Percentiles rank a stretch among this genome's conserved stretches.
Conservation (phyloP, 2,888 invertebrate genomes). For the Anaspis maculata region DNA sequence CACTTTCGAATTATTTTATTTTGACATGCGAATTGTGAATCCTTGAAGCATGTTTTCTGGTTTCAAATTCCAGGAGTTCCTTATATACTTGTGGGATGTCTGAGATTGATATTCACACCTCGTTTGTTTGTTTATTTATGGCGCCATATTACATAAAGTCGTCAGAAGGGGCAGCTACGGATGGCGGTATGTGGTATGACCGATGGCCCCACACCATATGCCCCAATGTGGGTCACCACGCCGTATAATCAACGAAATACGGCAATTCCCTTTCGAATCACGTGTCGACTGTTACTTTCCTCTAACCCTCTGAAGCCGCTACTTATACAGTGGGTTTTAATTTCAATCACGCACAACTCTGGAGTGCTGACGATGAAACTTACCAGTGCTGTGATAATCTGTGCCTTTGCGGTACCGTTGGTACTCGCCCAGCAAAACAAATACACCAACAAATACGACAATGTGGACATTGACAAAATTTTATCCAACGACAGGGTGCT, state of each 20-base stretch:
- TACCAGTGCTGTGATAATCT: slow-evolving; percentile 28
- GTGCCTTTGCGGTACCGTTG: slow-evolving; percentile 23
- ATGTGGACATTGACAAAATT: slow-evolving; percentile 50
- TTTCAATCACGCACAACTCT: not conserved
- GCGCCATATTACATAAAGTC: no score
- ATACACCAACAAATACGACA: slow-evolving; percentile 14
- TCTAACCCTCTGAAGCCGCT: slow-evolving; percentile 24
- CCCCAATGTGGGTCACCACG: slow-evolving; percentile 13
- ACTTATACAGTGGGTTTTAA: slow-evolving; percentile 19
- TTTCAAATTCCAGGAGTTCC: no score
- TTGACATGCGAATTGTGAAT: no score
- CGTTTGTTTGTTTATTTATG: no score
- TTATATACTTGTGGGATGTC: no score
- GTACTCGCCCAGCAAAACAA: slow-evolving; percentile 24
- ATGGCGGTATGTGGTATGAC: no score
- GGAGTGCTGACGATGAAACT: slow-evolving; percentile 2
- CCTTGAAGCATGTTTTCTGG: no score
- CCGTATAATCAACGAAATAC: slow-evolving; percentile 12
- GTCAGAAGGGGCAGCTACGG: no score
- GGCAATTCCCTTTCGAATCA: slow-evolving; percentile 13
- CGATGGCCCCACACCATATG: no score
- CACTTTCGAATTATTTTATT: no score
- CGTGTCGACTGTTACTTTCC: slow-evolving; percentile 28
- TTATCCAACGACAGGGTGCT: slow-evolving; percentile 49
- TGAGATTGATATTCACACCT: no score